Base-by-base conservation (phyloP, 2,888 invertebrate species). In the Heliconius ethilla region DNA sequence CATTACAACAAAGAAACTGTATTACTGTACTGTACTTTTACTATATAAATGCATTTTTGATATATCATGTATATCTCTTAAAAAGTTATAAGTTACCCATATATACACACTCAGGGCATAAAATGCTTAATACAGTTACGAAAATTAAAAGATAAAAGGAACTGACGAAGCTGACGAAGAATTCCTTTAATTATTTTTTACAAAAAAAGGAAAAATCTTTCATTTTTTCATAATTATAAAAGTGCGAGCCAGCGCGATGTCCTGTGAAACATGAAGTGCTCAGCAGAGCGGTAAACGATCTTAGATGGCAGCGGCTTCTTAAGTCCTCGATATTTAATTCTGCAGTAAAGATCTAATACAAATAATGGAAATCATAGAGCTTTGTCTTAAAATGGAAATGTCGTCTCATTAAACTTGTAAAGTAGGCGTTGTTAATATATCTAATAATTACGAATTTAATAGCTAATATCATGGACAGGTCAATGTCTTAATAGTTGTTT, bases 201-300 rank as follows among this genome's bases (percentile, higher is more conserved):
- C 0, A 33, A 33, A 6, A 1, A 33, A 33, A 0, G 33, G 0
- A 33, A 29, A 33, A 33, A 33, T 33, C 33, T 33, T 33, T 33
- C 5, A 37, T 67, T 67, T 67, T 66, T 59, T 59, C 37, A 73
- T 59, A 62, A 62, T 62, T 62, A 25, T 73, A 37, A 62, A 62
- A 73, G 9, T 37, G 29, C 29, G 59, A 73, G 33, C 62, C 73
- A 62, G 62, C 37, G 25, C 37, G 33, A 72, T 72, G 73, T 37
- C 73, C 33, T 62, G 37, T 62, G 37, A 37, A 59, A 40, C 62
- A 74, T 63, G 45, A 74, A 65, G 63, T 63, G 74, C 45, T 65
- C 74, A 74, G 5, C 74, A 45, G 45, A 63, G 74, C 74, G 45
- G 74, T 45, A 74, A 74, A 74, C 45, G 63, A 74, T 74, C 27